Evolutionary conservation across 2,888 invertebrate genomes (phyloP).

Genomic region (Pristionchus arcanus): DNA sequence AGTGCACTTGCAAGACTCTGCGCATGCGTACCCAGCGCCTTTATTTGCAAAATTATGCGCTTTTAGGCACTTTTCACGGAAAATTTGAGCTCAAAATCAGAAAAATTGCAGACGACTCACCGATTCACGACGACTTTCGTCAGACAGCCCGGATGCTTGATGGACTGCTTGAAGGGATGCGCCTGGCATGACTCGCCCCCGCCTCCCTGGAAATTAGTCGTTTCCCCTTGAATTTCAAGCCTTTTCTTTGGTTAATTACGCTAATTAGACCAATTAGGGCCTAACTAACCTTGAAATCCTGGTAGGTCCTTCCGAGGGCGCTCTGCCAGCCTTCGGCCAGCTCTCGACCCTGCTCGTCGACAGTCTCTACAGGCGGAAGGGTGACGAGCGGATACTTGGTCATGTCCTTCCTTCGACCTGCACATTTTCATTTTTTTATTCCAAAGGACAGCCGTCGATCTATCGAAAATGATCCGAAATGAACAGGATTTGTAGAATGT

Average conservation of each 20-base stretch:
- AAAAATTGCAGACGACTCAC: not conserved
- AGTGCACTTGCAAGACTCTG: not conserved
- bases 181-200: conserved; percentile 3
- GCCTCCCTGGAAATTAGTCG: not conserved
- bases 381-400: conserved; percentile 32
- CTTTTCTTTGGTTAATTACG: too few relatives aligned
- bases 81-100: not conserved
- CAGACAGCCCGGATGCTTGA: conserved; percentile 43
- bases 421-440: not conserved
- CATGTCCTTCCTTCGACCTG: conserved; percentile 30
- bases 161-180: conserved; percentile 52
- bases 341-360: conserved; percentile 35
- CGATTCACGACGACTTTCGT: conserved; percentile 41
- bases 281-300: not conserved
- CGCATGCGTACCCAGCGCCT: too few relatives aligned
- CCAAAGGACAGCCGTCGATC: not conserved
- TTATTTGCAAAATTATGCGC: too few relatives aligned
- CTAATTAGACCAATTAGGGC: not conserved
- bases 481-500: not conserved
- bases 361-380: not conserved
- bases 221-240: not conserved
- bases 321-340: conserved; percentile 35
- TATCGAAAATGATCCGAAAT: not conserved
- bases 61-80: too few relatives aligned
- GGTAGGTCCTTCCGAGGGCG: conserved; percentile 7